A percentile compares a stretch with the other conserved stretches of the same genome.
phyloP scores from a whole-genome alignment of 2,797 vertebrate genomes.

The Pangasius macronema region DNA sequence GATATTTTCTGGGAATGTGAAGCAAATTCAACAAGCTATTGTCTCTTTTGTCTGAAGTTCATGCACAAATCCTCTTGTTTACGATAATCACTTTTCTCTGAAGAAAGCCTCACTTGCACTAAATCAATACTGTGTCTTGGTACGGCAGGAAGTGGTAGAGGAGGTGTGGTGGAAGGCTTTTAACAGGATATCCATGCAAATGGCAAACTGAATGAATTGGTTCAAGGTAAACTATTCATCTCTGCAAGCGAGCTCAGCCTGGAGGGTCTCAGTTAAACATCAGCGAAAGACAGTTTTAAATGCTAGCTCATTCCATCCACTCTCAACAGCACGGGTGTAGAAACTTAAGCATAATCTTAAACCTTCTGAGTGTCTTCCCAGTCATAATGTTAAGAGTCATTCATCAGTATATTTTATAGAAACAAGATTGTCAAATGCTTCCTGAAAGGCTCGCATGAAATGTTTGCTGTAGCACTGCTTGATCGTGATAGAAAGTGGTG shows the following conservation, averaged over 20 bases:
- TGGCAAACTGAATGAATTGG: background rate
- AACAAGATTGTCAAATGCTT: too few species aligned
- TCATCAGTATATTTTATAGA: conserved; percentile 1
- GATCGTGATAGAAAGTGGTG: background rate
- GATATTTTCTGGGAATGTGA: background rate
- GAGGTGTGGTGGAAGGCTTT: background rate
- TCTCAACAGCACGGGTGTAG: background rate
- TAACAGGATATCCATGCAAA: conserved; percentile 2
- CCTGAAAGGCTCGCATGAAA: background rate
- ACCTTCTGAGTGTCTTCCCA: background rate
- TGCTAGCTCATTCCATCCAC: background rate
- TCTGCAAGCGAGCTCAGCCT: background rate
- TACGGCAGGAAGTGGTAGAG: background rate
- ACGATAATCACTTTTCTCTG: background rate
- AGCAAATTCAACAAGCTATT: background rate
- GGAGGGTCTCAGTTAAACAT: background rate
- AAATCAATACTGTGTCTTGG: background rate
- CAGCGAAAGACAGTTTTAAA: background rate
- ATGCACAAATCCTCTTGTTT: background rate
- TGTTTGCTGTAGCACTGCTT: background rate
- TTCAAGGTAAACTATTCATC: conserved; percentile 4
- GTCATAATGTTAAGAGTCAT: background rate
- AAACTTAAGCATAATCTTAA: background rate
- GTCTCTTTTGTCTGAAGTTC: background rate
- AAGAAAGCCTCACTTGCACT: background rate